phyloP scores from a whole-genome alignment of 2,113 vertebrate genomes.

The Xiphophorus maculatus region DNA sequence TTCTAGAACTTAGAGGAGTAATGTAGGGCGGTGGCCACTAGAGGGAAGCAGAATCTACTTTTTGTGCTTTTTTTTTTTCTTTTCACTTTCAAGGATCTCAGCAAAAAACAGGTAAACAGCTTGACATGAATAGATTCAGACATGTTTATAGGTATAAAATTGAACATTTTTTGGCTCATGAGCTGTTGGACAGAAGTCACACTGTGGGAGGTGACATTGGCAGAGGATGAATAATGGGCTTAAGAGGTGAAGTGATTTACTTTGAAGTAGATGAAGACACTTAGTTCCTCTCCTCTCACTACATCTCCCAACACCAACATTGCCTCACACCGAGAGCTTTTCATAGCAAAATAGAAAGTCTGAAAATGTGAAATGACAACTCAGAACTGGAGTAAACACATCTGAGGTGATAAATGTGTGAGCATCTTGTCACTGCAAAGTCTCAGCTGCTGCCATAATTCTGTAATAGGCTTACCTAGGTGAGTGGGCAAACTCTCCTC shows the following conservation, averaged over 20 bases:
- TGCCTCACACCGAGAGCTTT: background rate
- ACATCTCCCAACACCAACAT: background rate
- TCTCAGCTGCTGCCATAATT: slow-evolving; percentile 2
- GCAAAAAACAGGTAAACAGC: background rate
- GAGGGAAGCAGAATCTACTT: slow-evolving; percentile 33
- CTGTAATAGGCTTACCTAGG: slow-evolving; percentile 3
- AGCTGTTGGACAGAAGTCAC: background rate
- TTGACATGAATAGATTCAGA: background rate
- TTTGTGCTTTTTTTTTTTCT: background rate
- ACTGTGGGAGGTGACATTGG: background rate
- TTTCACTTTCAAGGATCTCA: background rate
- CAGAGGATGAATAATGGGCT: slow-evolving; percentile 9
- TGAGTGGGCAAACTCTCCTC: slow-evolving; percentile 9
- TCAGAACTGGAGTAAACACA: background rate
- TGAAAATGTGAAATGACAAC: background rate
- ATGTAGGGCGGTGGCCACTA: slow-evolving; percentile 34
- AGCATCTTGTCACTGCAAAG: no score
- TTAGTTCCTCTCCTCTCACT: background rate
- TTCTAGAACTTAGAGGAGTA: background rate
- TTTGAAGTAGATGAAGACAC: background rate
- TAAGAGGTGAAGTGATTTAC: slow-evolving; percentile 7
- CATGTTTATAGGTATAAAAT: background rate
- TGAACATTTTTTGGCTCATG: background rate
- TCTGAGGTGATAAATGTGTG: background rate
- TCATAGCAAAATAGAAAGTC: background rate